Percentiles rank a stretch among this genome's conserved stretches.
Evolutionary conservation across 2,113 vertebrate genomes (phyloP).

Genomic region (Spheniscus mendiculus): DNA sequence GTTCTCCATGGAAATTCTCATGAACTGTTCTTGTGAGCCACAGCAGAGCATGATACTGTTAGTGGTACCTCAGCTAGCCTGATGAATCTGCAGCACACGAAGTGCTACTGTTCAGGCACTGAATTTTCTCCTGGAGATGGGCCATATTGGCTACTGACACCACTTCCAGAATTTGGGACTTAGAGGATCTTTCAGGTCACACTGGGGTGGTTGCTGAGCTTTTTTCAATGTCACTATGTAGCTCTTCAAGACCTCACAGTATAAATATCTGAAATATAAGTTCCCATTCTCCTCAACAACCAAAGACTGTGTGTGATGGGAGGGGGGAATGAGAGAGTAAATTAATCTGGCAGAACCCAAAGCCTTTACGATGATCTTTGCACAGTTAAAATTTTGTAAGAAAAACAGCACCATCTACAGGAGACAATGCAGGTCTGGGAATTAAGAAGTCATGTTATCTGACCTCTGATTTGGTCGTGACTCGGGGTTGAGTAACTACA

Average conservation of each 20-base stretch:
- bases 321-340: rapidly evolving
- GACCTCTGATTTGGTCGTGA: not conserved
- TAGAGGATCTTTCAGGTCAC: not conserved
- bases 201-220: not conserved
- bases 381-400: not conserved
- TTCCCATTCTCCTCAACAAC: not conserved
- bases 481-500: not conserved
- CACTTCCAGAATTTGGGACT: not conserved
- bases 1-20: not conserved
- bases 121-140: not conserved
- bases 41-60: not conserved
- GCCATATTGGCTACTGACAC: not conserved
- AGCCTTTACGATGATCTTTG: not conserved
- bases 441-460: not conserved
- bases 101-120: not conserved
- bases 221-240: not conserved
- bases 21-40: not conserved
- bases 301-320: not conserved
- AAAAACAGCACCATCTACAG: not conserved
- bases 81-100: not conserved
- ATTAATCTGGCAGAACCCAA: not conserved
- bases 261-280: not conserved
- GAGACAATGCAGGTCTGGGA: not conserved
- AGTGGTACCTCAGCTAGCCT: not conserved
- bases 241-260: not conserved